A percentile compares a stretch with the other conserved stretches of the same genome.
Conservation (phyloP, 2,888 invertebrate species). For the Lordiphosa andalusiaca region DNA sequence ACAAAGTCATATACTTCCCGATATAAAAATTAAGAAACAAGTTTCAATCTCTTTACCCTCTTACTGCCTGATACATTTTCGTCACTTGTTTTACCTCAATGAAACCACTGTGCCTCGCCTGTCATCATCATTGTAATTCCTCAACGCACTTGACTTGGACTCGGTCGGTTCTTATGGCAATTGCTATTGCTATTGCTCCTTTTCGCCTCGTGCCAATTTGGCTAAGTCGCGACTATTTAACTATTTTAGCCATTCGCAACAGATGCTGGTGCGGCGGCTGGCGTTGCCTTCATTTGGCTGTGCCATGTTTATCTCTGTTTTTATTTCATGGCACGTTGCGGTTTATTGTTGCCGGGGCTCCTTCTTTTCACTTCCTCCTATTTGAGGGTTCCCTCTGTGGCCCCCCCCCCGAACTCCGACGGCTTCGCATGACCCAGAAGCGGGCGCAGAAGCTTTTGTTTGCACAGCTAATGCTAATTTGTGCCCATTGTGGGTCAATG, state of each 20-base stretch:
- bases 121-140: slow-evolving; percentile 65
- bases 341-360: neutral
- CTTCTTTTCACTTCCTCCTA: slow-evolving; percentile 8
- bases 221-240: slow-evolving; percentile 68
- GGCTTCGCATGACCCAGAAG: slow-evolving; percentile 13
- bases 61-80: too few species aligned
- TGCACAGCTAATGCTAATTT: slow-evolving; percentile 45
- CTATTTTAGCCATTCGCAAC: slow-evolving; percentile 58
- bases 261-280: slow-evolving; percentile 46
- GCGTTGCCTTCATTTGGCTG: slow-evolving; percentile 46
- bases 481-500: slow-evolving; percentile 49
- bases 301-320: slow-evolving; percentile 45
- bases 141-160: slow-evolving; percentile 48
- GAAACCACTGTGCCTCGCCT: slow-evolving; percentile 2
- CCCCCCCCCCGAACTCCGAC: neutral
- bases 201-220: slow-evolving; percentile 58
- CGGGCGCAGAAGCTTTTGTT: slow-evolving; percentile 3
- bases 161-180: slow-evolving; percentile 30
- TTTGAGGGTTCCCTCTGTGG: neutral
- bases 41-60: too few species aligned
- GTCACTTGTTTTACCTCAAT: neutral
- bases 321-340: slow-evolving; percentile 54
- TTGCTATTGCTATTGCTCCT: slow-evolving; percentile 11
- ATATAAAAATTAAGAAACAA: too few species aligned
- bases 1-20: too few species aligned